Conservation (phyloP, 1,140 invertebrate genomes). For the Drosophila parabipectinata region DNA sequence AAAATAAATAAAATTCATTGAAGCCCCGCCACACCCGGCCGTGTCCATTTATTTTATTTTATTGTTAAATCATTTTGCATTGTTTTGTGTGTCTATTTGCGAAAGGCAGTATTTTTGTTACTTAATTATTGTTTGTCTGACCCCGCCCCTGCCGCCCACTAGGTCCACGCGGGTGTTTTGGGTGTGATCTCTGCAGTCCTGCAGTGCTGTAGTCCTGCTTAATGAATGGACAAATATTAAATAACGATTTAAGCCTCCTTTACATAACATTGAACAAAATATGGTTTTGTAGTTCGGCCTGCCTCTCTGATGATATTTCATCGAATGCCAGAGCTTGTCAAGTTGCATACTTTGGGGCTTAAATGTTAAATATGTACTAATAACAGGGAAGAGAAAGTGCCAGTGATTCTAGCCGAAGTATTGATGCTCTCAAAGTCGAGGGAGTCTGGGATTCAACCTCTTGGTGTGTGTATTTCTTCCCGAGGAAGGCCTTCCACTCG, state of each 20-base stretch:
- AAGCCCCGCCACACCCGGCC: constrained; percentile 1
- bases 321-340: background rate
- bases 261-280: background rate
- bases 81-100: constrained; percentile 12
- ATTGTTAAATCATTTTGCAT: constrained; percentile 55
- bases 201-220: background rate
- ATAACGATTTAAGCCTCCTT: background rate
- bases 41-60: constrained; percentile 50
- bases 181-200: background rate
- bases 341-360: background rate
- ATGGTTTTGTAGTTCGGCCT: background rate
- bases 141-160: constrained; percentile 7
- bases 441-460: no score
- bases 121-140: constrained; percentile 68
- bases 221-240: background rate
- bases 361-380: background rate
- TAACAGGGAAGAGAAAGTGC: no score
- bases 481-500: background rate
- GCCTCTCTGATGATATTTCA: no score
- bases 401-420: background rate
- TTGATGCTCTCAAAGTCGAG: background rate
- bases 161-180: background rate
- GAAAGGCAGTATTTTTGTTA: constrained; percentile 54
- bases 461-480: no score
- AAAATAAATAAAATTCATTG: constrained; percentile 60